Evolutionary conservation across 2,797 vertebrate species (phyloP), one percentile per base, ranked within the genome.

Genomic region (Enteromius fasciolatus): DNA sequence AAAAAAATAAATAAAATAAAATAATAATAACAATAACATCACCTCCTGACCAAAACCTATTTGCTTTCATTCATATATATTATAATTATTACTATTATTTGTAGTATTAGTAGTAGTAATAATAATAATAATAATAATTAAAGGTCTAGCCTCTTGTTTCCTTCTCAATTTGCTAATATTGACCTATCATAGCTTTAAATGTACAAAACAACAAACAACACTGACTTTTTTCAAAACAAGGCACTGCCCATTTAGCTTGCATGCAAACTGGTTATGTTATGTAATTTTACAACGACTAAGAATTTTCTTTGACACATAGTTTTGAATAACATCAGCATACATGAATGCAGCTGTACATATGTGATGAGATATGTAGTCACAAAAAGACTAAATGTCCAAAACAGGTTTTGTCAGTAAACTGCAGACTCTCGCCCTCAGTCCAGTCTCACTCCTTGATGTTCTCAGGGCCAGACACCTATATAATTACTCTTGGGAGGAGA

Each of bases 401-500:
- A 69, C 50, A n/a, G n/a, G 52, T 85, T 63, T 14, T 72, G 2
- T 72, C n/a, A 68, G 23, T 48, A 7, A 57, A 48, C 36, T 17
- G 7, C 11, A 36, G 28, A 39, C 31, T 39, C 31, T 64, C 11
- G 36, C 14, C 23, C 36, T 70, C 28, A 33, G 14, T 72, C 28
- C 15, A 4, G 31, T 54, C 46, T 80, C 52, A 3, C 28, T 72
- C 18, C 2, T 15, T 70, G 11, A 64, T 68, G 64, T 76, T 61
- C 18, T 36, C 64, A 57, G 28, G 15, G 36, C 50, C 20, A 39
- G 66, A 84, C 72, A 81, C 85, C 80, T 48, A 52, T 4, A 31
- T 63, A 83, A 88, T 87, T 77, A 69, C 61, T 67, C 28, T 50
- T 23, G 36, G 18, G 23, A 81, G n/a, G 52, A 72, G 52, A 66